Evolutionary conservation across 1,140 invertebrate genomes (phyloP).

Genomic region (Gryon sp.): DNA sequence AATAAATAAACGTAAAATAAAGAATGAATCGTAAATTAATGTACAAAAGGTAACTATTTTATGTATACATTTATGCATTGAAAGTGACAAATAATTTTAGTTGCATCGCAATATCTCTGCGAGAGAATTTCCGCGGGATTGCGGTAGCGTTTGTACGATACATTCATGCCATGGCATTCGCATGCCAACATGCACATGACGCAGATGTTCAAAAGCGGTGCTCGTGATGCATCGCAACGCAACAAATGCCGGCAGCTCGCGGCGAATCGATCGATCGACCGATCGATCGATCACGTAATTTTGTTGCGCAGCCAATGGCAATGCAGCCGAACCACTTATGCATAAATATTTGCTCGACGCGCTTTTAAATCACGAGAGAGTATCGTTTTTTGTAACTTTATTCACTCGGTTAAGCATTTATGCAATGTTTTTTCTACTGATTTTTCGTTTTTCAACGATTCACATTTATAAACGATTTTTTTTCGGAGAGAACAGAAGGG

Average conservation of each 20-base stretch:
- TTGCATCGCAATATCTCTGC: slow-evolving; percentile 15
- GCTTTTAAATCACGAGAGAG: slow-evolving; percentile 27
- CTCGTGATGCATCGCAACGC: slow-evolving; percentile 25
- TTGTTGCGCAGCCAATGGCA: slow-evolving; percentile 32
- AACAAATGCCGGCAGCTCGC: slow-evolving; percentile 12
- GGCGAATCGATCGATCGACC: slow-evolving; percentile 24
- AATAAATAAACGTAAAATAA: too few species aligned
- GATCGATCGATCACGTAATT: slow-evolving; percentile 57
- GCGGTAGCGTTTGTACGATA: slow-evolving; percentile 17
- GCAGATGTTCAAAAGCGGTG: slow-evolving; percentile 39
- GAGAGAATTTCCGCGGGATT: slow-evolving; percentile 21
- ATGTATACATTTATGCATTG: background rate
- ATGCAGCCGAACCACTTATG: slow-evolving; percentile 21
- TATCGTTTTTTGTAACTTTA: slow-evolving; percentile 4
- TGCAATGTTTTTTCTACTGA: background rate
- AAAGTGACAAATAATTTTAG: slow-evolving; percentile 12
- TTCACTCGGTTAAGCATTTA: slow-evolving; percentile 2
- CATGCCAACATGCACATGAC: slow-evolving; percentile 41
- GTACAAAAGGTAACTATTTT: slow-evolving; percentile 3
- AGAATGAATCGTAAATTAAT: too few species aligned
- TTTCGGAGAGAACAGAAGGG: too few species aligned
- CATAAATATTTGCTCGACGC: slow-evolving; percentile 35
- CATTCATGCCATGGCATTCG: slow-evolving; percentile 15
- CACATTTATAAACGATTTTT: too few species aligned
- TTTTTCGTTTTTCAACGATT: background rate